Evolutionary conservation across 2,888 invertebrate genomes (phyloP).

Genomic region (Drosophila tripunctata): DNA sequence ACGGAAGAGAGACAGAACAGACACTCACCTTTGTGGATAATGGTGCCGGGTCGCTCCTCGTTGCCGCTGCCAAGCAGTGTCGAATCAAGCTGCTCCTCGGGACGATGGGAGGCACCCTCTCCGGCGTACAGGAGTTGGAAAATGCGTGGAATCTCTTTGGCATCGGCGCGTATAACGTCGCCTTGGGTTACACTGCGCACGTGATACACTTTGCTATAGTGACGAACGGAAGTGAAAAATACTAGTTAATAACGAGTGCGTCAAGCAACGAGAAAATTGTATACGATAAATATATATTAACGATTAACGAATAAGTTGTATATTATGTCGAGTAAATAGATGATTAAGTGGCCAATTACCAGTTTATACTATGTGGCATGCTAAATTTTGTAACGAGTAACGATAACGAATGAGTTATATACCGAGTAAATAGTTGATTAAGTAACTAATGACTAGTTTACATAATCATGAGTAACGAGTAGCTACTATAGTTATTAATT

Average conservation of each 20-base stretch:
- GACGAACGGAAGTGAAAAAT: neutral
- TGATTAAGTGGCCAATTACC: too few relatives aligned
- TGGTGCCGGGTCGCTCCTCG: slow-evolving; percentile 84
- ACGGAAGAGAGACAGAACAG: neutral
- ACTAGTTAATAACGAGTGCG: neutral
- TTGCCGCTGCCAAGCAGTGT: slow-evolving; percentile 84
- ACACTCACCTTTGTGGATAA: slow-evolving; percentile 83
- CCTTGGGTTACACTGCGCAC: slow-evolving; percentile 99
- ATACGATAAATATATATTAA: too few relatives aligned
- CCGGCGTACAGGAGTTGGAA: slow-evolving; percentile 98
- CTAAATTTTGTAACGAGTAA: neutral
- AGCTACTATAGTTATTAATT: neutral
- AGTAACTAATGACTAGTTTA: neutral
- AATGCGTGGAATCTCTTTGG: slow-evolving; percentile 99
- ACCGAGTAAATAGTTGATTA: neutral
- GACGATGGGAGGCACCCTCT: slow-evolving; percentile 95
- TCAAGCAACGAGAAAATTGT: too few relatives aligned
- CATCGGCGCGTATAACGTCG: slow-evolving; percentile 99
- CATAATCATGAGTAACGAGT: neutral
- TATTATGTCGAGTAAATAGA: too few relatives aligned
- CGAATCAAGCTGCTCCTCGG: slow-evolving; percentile 88
- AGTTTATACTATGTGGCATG: too few relatives aligned
- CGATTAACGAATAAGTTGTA: too few relatives aligned
- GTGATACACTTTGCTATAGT: slow-evolving; percentile 97
- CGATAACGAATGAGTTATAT: neutral